Evolutionary conservation across 2,797 vertebrate genomes (phyloP).

Genomic region (Thaleichthys pacificus): DNA sequence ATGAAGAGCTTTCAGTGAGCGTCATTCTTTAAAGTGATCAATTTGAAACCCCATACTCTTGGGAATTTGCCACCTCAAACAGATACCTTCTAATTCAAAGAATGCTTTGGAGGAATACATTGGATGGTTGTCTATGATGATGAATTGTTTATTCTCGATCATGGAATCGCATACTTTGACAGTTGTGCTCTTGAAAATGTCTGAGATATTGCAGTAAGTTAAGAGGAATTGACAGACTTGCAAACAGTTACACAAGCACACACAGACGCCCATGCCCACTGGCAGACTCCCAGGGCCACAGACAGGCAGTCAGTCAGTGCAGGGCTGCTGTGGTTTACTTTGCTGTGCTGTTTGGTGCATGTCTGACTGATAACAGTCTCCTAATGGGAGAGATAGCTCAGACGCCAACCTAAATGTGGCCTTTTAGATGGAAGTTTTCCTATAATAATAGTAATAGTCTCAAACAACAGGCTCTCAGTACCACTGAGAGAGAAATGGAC

Average conservation of each 20-base stretch:
- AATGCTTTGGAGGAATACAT: neutral
- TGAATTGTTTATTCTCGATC: neutral
- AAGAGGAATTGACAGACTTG: neutral
- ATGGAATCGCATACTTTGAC: neutral
- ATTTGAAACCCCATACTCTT: conserved; percentile 2
- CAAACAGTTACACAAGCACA: neutral
- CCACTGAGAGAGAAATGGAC: conserved; percentile 44
- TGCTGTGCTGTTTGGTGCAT: conserved; percentile 54
- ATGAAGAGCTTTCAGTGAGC: neutral
- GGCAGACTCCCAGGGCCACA: neutral
- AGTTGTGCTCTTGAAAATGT: too few species aligned
- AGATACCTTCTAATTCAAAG: neutral
- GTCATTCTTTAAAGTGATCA: neutral
- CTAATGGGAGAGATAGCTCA: conserved; percentile 76
- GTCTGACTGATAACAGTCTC: conserved; percentile 71
- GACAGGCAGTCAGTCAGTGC: conserved; percentile 23
- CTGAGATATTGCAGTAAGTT: neutral
- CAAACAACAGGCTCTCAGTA: conserved; percentile 65
- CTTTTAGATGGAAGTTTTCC: conserved; percentile 72
- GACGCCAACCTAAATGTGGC: conserved; percentile 76
- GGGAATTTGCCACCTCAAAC: conserved; percentile 2
- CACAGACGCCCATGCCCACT: neutral
- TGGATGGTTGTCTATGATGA: neutral
- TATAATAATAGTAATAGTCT: conserved; percentile 74
- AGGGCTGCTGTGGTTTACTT: conserved; percentile 18